Percentiles rank a stretch among this genome's conserved stretches.
These are phyloP conservation scores for Siniperca knerii DNA, from an alignment of 2,113 vertebrate species.

Conservation along the genomic window DNA sequence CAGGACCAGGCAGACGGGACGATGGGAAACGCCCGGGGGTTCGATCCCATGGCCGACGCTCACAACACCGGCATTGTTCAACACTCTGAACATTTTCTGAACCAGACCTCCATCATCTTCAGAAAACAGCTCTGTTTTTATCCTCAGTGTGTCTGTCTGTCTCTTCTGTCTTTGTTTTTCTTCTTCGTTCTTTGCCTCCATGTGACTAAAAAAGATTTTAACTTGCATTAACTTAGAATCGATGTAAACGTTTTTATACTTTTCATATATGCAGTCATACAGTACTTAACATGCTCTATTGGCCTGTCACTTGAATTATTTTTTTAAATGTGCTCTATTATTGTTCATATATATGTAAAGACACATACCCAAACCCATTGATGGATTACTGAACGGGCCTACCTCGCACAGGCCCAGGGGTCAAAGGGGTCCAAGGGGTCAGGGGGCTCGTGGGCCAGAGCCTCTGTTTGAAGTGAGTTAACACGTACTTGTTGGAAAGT, in stretches of 20 bases:
- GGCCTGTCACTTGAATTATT: background rate
- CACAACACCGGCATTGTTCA: conserved; percentile 80
- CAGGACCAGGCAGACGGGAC: conserved; percentile 36
- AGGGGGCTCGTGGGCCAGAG: background rate
- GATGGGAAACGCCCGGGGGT: conserved; percentile 75
- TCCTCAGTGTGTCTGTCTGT: conserved; percentile 8
- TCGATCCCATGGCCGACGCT: conserved; percentile 66
- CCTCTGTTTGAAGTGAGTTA: background rate
- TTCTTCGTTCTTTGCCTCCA: background rate
- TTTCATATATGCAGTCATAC: background rate
- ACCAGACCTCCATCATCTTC: conserved; percentile 52
- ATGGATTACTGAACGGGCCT: background rate
- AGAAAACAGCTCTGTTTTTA: conserved; percentile 45
- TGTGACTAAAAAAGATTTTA: background rate
- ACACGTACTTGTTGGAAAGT: background rate
- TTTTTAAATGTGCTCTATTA: background rate
- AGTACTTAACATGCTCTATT: background rate
- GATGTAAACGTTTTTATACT: no score
- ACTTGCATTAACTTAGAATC: background rate
- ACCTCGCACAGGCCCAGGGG: no score
- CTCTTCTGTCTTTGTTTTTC: background rate
- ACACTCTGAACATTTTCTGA: conserved; percentile 29
- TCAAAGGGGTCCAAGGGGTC: no score
- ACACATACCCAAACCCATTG: background rate
- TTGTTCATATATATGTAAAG: background rate